Percentiles rank a stretch among this genome's conserved stretches.
Conservation (phyloP, 2,888 invertebrate genomes). For the Nezara viridula region DNA sequence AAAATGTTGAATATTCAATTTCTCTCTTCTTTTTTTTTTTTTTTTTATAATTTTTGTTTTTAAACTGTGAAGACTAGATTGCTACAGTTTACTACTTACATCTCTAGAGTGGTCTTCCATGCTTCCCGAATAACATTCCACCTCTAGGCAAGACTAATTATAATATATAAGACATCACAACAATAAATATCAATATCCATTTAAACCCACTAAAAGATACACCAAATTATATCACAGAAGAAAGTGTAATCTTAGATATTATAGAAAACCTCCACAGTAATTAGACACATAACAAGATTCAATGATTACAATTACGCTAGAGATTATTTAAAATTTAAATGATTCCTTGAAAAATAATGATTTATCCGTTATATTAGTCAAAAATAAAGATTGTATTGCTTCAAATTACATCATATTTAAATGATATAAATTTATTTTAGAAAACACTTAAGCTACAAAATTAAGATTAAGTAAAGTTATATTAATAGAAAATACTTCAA, state of each 20-base stretch:
- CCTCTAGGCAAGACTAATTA: constrained; percentile 40
- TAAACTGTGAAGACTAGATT: constrained; percentile 7
- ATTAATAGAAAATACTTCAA: constrained; percentile 39
- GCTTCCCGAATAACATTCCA: constrained; percentile 23
- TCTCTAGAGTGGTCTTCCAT: constrained; percentile 1
- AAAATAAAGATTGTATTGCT: constrained; percentile 51
- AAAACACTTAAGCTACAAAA: constrained; percentile 16
- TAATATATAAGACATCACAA: constrained; percentile 38
- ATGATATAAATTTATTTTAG: neutral
- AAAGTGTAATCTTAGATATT: constrained; percentile 29
- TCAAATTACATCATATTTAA: constrained; percentile 28
- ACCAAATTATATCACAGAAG: constrained; percentile 44
- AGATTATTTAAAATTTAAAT: constrained; percentile 2
- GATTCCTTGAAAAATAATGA: constrained; percentile 22
- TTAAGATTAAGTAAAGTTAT: constrained; percentile 26
- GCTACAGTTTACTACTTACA: constrained; percentile 11
- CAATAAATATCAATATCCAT: constrained; percentile 1
- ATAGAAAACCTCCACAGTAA: constrained; percentile 16
- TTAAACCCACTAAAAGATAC: constrained; percentile 27
- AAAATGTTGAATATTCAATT: neutral
- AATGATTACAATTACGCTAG: constrained; percentile 9
- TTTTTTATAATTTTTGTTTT: neutral
- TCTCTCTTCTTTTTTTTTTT: neutral
- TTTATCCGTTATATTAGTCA: neutral
- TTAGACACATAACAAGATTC: constrained; percentile 13